Conservation (phyloP, 2,797 vertebrate species). For the Melanotaenia boesemani region DNA sequence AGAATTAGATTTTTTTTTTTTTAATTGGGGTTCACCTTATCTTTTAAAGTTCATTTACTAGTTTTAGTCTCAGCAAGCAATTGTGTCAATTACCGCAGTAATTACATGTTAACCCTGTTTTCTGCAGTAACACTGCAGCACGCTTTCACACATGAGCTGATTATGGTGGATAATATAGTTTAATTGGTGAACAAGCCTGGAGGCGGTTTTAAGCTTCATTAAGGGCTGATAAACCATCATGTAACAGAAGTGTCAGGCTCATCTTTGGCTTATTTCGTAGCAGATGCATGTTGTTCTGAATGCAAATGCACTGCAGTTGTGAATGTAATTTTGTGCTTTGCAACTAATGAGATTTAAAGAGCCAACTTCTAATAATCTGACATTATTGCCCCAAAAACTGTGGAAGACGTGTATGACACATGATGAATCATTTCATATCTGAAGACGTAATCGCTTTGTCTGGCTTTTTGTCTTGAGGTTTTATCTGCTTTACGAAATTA, state of each 20-base stretch:
- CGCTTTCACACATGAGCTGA: constrained; percentile 1
- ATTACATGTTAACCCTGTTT: background rate
- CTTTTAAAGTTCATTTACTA: background rate
- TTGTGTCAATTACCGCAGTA: background rate
- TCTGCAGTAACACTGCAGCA: background rate
- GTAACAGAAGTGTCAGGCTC: background rate
- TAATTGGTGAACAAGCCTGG: background rate
- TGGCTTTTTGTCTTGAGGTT: constrained; percentile 17
- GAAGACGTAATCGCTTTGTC: constrained; percentile 25
- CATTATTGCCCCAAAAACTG: constrained; percentile 16
- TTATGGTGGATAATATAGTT: constrained; percentile 3
- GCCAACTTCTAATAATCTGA: background rate
- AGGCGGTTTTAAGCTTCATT: background rate
- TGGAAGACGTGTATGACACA: constrained; percentile 14
- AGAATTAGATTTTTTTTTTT: no score
- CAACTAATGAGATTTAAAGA: constrained; percentile 46
- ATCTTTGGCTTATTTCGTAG: background rate
- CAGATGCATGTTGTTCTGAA: background rate
- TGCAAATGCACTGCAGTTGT: background rate
- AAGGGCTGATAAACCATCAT: background rate
- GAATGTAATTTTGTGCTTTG: background rate
- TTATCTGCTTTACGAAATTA: constrained; percentile 36
- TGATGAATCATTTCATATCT: constrained; percentile 49
- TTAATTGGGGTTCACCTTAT: background rate
- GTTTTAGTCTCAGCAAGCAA: background rate